phyloP scores from a whole-genome alignment of 2,797 vertebrate genomes.

The Sphaeramia orbicularis region DNA sequence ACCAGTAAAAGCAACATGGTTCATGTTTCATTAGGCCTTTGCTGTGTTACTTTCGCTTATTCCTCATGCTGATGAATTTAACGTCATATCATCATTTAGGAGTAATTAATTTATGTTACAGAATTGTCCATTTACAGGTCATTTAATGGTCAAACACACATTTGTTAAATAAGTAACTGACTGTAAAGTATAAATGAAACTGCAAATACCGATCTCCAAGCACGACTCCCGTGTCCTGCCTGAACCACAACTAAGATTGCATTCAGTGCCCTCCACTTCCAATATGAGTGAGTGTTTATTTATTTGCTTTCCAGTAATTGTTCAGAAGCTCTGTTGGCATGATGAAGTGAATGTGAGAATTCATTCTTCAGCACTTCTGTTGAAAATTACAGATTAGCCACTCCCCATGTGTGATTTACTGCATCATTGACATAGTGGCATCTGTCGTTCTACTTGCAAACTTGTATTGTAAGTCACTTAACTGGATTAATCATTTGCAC shows the following conservation, averaged over 20 bases:
- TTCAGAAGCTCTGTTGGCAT: not conserved
- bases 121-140: no score
- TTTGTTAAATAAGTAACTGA: slow-evolving; percentile 1
- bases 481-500: slow-evolving; percentile 7
- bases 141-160: not conserved
- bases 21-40: no score
- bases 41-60: no score
- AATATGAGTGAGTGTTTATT: not conserved
- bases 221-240: no score
- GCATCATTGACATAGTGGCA: no score
- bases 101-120: no score
- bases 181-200: not conserved
- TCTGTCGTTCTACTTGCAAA: no score
- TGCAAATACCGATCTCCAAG: not conserved
- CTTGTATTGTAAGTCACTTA: not conserved
- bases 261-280: not conserved
- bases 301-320: accelerated
- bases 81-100: no score
- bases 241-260: not conserved
- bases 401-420: not conserved
- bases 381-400: not conserved
- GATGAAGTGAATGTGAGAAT: not conserved
- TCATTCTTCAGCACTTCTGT: not conserved
- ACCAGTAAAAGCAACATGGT: no score
- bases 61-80: no score